Base-by-base conservation (phyloP, 2,797 vertebrate species). In the Thamnophis elegans region DNA sequence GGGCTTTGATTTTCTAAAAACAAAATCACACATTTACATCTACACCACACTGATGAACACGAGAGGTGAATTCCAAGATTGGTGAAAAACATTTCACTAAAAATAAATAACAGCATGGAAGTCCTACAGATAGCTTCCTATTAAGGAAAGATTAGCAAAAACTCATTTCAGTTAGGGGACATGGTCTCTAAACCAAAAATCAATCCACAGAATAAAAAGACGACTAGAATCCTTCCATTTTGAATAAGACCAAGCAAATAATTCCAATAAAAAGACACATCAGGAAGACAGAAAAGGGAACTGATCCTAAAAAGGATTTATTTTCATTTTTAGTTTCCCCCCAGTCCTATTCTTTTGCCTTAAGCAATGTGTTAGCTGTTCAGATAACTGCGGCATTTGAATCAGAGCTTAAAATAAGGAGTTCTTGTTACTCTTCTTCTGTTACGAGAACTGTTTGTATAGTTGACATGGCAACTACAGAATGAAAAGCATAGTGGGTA, bases 1-100 rank as follows among this genome's bases (percentile, higher is more conserved):
- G 93, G 93, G 91, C 96, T 93, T 93, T 95, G 94, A 60, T 10
- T 91, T 78, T 26, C 28, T 55, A 5, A 88, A 91, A 91, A 55
- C 16, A 32, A 85, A 82, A 88, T 25, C 9, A 25, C 36, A 82
- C 36, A 12, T 25, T 22, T 42, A 82, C 20, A 82, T 4, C 4
- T 47, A 25, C 36, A 78, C 36, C 90, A 73, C 7, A 22, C 89
- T 85, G 55, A 78, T 93, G 89, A 65, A 91, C 16, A 90, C 12
- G 14, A 26, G 53, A 51, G 26, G 36, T 5, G 5, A 51, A 90
- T 85, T 90, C n/a, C 26, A 28, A 32, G 32, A 68, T 68, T 68
- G 87, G 51, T 87, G 20, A 91, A 93, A 93, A 94, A 92, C 14
- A 94, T 14, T 9, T 85, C 91, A 89, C 16, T 55, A 56, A 47